A percentile compares a stretch with the other conserved stretches of the same genome.
Evolutionary conservation across 1,140 invertebrate genomes (phyloP).

Genomic region (Diprion similis): DNA sequence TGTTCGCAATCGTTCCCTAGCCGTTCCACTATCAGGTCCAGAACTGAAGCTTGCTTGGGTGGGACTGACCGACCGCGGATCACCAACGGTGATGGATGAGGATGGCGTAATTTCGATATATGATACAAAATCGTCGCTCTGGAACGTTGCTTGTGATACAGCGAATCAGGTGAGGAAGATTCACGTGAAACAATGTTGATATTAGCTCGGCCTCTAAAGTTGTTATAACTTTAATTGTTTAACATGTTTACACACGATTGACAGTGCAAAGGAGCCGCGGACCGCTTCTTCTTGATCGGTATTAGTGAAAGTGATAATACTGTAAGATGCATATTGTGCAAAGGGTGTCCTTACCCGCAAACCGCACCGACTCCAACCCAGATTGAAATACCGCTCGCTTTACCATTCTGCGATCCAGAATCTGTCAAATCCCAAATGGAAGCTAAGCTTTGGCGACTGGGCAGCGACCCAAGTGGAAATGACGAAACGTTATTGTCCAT

Average conservation of each 20-base stretch:
- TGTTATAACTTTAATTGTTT: neutral
- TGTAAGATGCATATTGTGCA: slow-evolving; percentile 84
- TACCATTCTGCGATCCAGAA: slow-evolving; percentile 82
- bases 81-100: slow-evolving; percentile 72
- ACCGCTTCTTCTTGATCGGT: slow-evolving; percentile 83
- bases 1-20: slow-evolving; percentile 62
- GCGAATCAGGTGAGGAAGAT: slow-evolving; percentile 65
- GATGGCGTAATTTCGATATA: slow-evolving; percentile 73
- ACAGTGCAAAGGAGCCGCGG: slow-evolving; percentile 74
- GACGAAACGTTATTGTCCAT: slow-evolving; percentile 86
- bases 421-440: slow-evolving; percentile 85
- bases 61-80: slow-evolving; percentile 83
- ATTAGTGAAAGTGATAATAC: slow-evolving; percentile 78
- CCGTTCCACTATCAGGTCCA: slow-evolving; percentile 72
- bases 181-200: neutral
- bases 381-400: slow-evolving; percentile 71
- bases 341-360: slow-evolving; percentile 85
- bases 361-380: slow-evolving; percentile 86
- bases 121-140: slow-evolving; percentile 68
- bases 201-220: neutral
- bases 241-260: slow-evolving; percentile 34
- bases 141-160: slow-evolving; percentile 82
- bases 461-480: slow-evolving; percentile 67
- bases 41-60: slow-evolving; percentile 78
- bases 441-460: slow-evolving; percentile 74